Conservation (phyloP, 2,797 vertebrate genomes). For the Rhinogobio ventralis region DNA sequence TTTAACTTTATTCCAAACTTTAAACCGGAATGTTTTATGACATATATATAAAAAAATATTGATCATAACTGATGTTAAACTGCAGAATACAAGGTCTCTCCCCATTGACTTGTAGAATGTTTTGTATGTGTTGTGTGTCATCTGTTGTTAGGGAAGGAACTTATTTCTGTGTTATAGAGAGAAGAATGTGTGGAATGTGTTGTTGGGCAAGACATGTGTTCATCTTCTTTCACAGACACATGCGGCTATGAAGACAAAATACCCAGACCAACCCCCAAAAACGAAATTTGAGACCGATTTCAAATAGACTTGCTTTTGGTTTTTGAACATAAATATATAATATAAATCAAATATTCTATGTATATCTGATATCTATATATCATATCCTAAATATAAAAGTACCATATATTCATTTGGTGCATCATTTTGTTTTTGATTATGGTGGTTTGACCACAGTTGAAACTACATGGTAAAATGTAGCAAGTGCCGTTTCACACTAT, state of each 20-base stretch:
- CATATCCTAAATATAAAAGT: neutral
- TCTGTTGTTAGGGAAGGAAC: slow-evolving; percentile 32
- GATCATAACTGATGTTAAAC: neutral
- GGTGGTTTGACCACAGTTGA: neutral
- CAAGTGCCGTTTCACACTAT: neutral
- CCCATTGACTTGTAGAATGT: neutral
- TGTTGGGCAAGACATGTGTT: slow-evolving; percentile 70
- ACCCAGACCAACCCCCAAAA: neutral
- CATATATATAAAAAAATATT: neutral
- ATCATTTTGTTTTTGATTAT: neutral
- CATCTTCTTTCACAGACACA: neutral
- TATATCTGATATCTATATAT: neutral
- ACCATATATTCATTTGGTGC: neutral
- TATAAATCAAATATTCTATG: no score
- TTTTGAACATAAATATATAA: no score
- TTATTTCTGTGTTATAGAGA: slow-evolving; percentile 53
- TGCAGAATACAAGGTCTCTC: neutral
- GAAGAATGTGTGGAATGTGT: slow-evolving; percentile 53
- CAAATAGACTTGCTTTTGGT: neutral
- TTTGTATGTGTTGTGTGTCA: slow-evolving; percentile 4
- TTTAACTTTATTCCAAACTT: no score
- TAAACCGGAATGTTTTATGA: no score
- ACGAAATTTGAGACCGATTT: slow-evolving; percentile 44
- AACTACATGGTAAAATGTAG: neutral
- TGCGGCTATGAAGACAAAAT: slow-evolving; percentile 5